Base-by-base conservation (phyloP, 1,140 invertebrate species). In the Pseudoatta argentina region DNA sequence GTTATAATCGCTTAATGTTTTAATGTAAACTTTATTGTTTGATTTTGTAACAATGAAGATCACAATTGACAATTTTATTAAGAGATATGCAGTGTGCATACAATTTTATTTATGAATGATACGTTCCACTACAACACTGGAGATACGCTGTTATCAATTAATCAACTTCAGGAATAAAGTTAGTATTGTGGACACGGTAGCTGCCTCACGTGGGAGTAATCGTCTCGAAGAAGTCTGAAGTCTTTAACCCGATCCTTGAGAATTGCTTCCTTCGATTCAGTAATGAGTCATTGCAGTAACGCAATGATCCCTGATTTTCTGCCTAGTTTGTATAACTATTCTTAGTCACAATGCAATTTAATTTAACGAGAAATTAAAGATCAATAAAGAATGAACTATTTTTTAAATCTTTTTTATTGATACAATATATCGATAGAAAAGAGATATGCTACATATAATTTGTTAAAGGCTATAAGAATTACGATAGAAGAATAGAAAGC, bases 161-260 rank as follows among this genome's bases (percentile, higher is more conserved):
- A 92, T 91, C 89, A 85, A 83, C 61, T 59, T 76, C 24, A 51
- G 64, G 81, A 89, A 71, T 85, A 87, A 91, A 91, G 79, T 48
- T 71, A 67, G 72, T 69, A 44, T n/a, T 53, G 27, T 69, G 86
- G 92, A 92, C 88, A 92, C 91, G 92, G 88, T 93, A 64, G 71
- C 69, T 91, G 91, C 87, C 48, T 88, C 75, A 92, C 92, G 92
- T 93, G 92, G 92, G 92, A 93, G 88, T 87, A 64, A 76, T 27
- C 55, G 89, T 89, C 88, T 87, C 71, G 78, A 71, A 78, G 64
- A 72, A 66, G 85, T 89, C 88, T 89, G 78, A 88, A 86, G 88
- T 88, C 88, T 87, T 67, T 66, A 39, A 67, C 53, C 64, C 78
- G 85, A 87, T 89, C 71, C 86, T 63, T 73, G 85, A 81, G 51